These are phyloP conservation scores for Megaceryle torquata DNA, from an alignment of 2,113 vertebrate species.

Conservation along the genomic window DNA sequence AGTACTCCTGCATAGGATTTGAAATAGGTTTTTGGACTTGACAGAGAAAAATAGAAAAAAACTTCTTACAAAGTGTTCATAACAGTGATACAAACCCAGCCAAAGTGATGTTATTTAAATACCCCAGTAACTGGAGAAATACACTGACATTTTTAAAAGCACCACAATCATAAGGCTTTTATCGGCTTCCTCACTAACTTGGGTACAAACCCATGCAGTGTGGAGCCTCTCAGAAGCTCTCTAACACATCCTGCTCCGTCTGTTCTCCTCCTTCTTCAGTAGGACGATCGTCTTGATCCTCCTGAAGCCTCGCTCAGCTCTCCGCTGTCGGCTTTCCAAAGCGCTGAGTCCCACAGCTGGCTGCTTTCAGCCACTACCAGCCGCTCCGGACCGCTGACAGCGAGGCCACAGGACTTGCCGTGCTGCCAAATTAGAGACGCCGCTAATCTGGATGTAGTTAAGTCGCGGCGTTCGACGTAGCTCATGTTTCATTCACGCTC, in stretches of 20 bases:
- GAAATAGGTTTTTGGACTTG: background rate
- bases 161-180: background rate
- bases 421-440: background rate
- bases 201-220: rapidly evolving
- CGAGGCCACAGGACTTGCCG: rapidly evolving
- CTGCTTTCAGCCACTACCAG: background rate
- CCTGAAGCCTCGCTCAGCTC: background rate
- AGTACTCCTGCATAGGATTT: background rate
- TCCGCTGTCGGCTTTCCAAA: rapidly evolving
- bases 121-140: background rate
- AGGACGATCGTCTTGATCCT: background rate
- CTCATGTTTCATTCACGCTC: background rate
- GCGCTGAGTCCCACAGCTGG: background rate
- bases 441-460: background rate
- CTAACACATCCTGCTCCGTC: background rate
- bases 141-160: background rate
- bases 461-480: background rate
- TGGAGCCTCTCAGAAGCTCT: background rate
- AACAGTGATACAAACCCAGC: background rate
- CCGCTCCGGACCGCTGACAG: background rate
- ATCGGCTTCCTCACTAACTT: background rate
- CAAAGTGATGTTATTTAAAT: background rate
- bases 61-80: background rate
- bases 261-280: background rate
- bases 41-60: background rate